Evolutionary conservation across 2,113 vertebrate genomes (phyloP).

Genomic region (Neogale vison): DNA sequence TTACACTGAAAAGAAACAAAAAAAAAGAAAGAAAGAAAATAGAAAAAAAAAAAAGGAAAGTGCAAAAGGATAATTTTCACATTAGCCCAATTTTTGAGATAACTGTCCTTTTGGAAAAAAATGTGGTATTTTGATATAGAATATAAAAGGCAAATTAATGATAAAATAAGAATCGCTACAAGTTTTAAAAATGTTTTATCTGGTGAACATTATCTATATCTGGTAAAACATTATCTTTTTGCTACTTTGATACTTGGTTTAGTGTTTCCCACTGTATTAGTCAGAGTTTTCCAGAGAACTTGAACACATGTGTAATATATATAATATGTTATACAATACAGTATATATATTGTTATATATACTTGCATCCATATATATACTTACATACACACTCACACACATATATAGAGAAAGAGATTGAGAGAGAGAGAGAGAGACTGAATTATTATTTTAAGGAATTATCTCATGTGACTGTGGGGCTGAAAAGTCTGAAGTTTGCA

Average conservation of each 20-base stretch:
- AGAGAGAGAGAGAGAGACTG: not conserved
- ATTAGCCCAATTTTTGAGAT: not conserved
- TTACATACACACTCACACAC: not conserved
- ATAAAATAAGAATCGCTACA: not conserved
- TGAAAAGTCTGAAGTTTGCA: not conserved
- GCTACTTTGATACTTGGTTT: not conserved
- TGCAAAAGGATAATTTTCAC: not conserved
- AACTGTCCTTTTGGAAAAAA: not conserved
- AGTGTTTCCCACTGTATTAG: not conserved
- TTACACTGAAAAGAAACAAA: too few species aligned
- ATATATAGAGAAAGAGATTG: not conserved
- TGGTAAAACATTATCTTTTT: not conserved
- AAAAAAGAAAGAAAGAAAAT: too few species aligned
- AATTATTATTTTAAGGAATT: not conserved
- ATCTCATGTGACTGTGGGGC: not conserved
- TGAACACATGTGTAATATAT: not conserved
- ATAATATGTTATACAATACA: not conserved
- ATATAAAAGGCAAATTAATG: not conserved
- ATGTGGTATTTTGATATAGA: not conserved
- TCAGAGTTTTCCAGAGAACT: not conserved
- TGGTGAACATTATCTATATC: not conserved
- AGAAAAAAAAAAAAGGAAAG: not conserved
- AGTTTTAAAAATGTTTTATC: not conserved
- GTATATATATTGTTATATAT: not conserved
- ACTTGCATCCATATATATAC: not conserved